These are phyloP conservation scores for Hiodon tergisus DNA, from an alignment of 2,113 vertebrate species.

Conservation along the genomic window DNA sequence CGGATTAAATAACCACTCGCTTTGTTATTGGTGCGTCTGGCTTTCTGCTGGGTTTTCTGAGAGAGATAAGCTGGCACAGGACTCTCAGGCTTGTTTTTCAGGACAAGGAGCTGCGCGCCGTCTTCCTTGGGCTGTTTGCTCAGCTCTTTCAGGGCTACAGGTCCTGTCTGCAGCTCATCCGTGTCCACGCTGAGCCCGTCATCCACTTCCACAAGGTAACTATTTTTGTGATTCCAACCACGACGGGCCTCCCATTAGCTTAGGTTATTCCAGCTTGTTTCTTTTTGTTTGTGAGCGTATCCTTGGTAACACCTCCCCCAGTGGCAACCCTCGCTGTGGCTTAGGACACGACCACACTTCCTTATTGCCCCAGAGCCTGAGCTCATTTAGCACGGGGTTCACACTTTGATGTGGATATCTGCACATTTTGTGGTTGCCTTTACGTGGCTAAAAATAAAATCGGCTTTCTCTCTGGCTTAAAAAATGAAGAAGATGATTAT, in stretches of 20 bases:
- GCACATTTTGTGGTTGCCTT: not conserved
- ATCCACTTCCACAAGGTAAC: conserved; percentile 98
- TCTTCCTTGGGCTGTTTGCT: conserved; percentile 94
- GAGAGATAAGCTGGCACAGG: too few species aligned
- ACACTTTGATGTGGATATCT: not conserved
- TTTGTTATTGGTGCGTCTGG: too few species aligned
- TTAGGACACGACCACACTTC: conserved; percentile 40
- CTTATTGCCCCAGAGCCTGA: conserved; percentile 16
- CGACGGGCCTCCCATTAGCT: too few species aligned
- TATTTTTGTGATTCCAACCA: not conserved
- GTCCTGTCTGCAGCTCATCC: conserved; percentile 94
- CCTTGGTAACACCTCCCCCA: conserved; percentile 53
- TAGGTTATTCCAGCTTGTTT: conserved; percentile 44
- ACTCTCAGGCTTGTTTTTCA: conserved; percentile 47
- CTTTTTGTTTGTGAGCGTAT: conserved; percentile 53
- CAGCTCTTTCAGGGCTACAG: conserved; percentile 98
- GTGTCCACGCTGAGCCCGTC: conserved; percentile 92
- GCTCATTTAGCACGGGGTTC: not conserved
- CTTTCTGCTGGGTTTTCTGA: too few species aligned
- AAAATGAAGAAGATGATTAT: too few species aligned
- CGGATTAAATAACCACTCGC: too few species aligned
- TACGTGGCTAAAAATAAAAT: too few species aligned
- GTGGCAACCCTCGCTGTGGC: conserved; percentile 52
- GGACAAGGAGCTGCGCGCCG: conserved; percentile 94
- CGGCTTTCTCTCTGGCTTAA: too few species aligned